Evolutionary conservation across 92 coral and sea anemone species (phyloP), one percentile per base, ranked within the genome.

Genomic region (Siderastrea siderea): DNA sequence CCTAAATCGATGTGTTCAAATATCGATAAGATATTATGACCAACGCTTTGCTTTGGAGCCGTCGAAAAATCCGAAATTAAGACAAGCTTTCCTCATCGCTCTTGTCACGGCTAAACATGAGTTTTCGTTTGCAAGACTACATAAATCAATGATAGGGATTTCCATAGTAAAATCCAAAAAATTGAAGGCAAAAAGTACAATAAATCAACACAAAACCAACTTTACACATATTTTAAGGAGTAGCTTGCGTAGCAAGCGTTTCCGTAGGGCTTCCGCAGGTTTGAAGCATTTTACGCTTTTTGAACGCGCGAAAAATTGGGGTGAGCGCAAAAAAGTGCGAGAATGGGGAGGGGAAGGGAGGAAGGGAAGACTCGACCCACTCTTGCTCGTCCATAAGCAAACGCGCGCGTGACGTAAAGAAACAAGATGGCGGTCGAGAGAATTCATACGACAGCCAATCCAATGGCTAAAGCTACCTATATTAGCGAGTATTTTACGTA

Each of bases 11-110:
- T 26, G 38, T 26, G 38, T 26, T 26, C 38, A 26, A 26, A 26
- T 26, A 26, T 26, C 38, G 38, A 26, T 26, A 26, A 0, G 38
- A 26, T 26, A 26, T 26, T 26, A 26, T 26, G 38, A 26, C 38
- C 0, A 26, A 26, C 38, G 38, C 38, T 26, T 26, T 26, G 38
- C 38, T 26, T 26, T 26, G 38, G 38, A 26, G 38, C 38, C 94
- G 74, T 96, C 89, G 80, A 96, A 90, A 87, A 96, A 94, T 10
- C 97, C 98, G 66, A 82, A 87, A 71, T 96, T 97, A 5, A 90
- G 71, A 48, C 93, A 83, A 38, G 98, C 98, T 51, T 82, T 84
- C 1, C 94, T 90, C 8, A 96, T 84, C 58, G 82, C 58, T 61
- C 69, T 71, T 49, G 85, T 68, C 14, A 82, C 84, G 38, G 86